A percentile compares a stretch with the other conserved stretches of the same genome.
These are phyloP conservation scores for Chromis chromis DNA, from an alignment of 2,797 vertebrate genomes.

Conservation along the genomic window DNA sequence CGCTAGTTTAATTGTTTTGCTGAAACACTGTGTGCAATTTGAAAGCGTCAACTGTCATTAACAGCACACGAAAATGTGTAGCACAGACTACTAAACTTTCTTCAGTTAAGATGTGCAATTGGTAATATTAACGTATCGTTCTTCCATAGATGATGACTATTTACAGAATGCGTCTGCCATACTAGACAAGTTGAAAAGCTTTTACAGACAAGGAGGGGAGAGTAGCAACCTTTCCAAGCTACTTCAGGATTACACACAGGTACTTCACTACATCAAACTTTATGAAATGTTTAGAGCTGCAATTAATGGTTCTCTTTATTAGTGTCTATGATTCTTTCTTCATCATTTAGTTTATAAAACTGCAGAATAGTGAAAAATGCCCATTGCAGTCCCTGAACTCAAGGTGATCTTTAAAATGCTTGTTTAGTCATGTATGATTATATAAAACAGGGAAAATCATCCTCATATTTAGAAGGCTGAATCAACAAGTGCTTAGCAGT, in stretches of 20 bases:
- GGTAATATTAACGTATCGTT: conserved; percentile 47
- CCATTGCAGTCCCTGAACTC: not conserved
- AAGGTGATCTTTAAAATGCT: too few species aligned
- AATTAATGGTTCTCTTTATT: not conserved
- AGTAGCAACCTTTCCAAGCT: conserved; percentile 86
- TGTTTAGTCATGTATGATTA: too few species aligned
- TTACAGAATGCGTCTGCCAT: conserved; percentile 91
- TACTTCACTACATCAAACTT: conserved; percentile 66
- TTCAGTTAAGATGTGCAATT: conserved; percentile 14
- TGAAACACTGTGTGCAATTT: not conserved
- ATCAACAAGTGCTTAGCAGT: too few species aligned
- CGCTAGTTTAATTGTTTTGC: not conserved
- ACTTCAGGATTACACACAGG: conserved; percentile 95
- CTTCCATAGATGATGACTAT: conserved; percentile 89
- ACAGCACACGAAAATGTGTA: not conserved
- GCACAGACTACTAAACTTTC: not conserved
- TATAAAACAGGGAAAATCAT: too few species aligned
- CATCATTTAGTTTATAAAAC: not conserved
- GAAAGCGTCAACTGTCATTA: not conserved
- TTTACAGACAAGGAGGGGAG: conserved; percentile 88
- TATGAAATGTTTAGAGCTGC: not conserved
- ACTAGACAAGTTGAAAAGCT: conserved; percentile 89
- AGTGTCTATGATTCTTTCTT: not conserved
- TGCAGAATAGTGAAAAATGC: not conserved
- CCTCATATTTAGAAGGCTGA: too few species aligned